Base-by-base conservation (phyloP, 2,797 vertebrate genomes). In the Babyrousa celebensis region DNA sequence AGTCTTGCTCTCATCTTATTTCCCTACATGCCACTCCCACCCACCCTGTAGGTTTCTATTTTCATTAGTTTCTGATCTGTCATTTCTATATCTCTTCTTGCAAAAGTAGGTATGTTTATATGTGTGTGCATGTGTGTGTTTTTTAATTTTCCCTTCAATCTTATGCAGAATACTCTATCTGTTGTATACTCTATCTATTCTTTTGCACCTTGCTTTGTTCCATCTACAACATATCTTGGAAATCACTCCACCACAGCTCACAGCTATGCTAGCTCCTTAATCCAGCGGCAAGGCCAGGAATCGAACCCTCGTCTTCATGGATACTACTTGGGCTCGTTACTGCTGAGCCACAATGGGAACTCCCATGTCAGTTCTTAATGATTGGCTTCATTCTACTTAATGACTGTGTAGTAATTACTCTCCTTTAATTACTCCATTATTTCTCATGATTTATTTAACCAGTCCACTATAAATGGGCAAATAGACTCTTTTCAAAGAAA, bases 401-500 rank as follows among this genome's bases (percentile, higher is more conserved):
- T 60, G 54, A 2, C 12, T 63, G 8, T 74, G 20, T 54, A 48
- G 4, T 74, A 87, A 68, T 12, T 8, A 21, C 11, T 48, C 15
- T 21, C 16, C 52, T 56, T 3, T 48, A n/a, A 40, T 79, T 52
- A 60, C 32, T 65, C 8, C 68, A 43, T 74, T 9, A 54, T 79
- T 82, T 80, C 23, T 5, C 60, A 43, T 68, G 68, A 8, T 62
- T 71, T 88, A 43, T 94, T 85, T 95, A 71, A 52, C 6, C 18
- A 82, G 27, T 65, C 32, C 87, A 29, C 14, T 75, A 60, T 63
- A 60, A 65, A 17, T 80, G 65, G 48, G 4, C 10, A 92, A 89
- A 86, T 43, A 63, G 17, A 89, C 23, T 56, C 1, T 87, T 94
- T 93, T 80, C 54, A 63, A 68, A 89, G 70, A 89, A 87, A 86